These are phyloP conservation scores for Drepana arcuata DNA, from an alignment of 1,140 invertebrate species.

Conservation along the genomic window DNA sequence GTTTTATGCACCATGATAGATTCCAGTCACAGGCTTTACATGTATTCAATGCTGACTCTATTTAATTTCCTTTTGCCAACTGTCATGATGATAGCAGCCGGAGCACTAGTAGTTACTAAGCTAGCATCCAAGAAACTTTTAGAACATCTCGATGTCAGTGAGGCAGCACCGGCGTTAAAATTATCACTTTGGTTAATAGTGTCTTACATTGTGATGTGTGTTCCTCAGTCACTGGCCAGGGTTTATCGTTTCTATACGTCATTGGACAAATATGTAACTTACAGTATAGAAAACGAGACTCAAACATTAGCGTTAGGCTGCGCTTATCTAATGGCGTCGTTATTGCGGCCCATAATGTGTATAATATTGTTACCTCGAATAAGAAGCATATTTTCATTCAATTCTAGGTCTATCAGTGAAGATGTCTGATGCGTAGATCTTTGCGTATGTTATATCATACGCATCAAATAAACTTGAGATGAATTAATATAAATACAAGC, in stretches of 20 bases:
- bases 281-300: too few species aligned
- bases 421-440: too few species aligned
- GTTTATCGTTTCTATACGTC: too few species aligned
- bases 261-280: too few species aligned
- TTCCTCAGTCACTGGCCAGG: constrained; percentile 49
- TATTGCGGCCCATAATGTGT: constrained; percentile 45
- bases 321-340: constrained; percentile 33
- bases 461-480: too few species aligned
- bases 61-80: constrained; percentile 59
- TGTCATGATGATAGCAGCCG: constrained; percentile 34
- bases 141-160: constrained; percentile 26
- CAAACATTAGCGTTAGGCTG: constrained; percentile 45
- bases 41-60: constrained; percentile 52
- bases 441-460: too few species aligned
- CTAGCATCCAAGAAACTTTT: constrained; percentile 33
- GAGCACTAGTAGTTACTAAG: constrained; percentile 38
- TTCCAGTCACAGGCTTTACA: constrained; percentile 46
- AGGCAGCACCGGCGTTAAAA: constrained; percentile 44
- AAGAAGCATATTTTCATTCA: constrained; percentile 37
- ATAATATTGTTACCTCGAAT: constrained; percentile 37
- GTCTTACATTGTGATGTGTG: constrained; percentile 41
- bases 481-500: too few species aligned
- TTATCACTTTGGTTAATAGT: constrained; percentile 55
- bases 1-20: constrained; percentile 52
- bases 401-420: too few species aligned